Percentiles rank a stretch among this genome's conserved stretches.
These are phyloP conservation scores for Eurois occulta DNA, from an alignment of 2,888 invertebrate genomes.

Conservation along the genomic window DNA sequence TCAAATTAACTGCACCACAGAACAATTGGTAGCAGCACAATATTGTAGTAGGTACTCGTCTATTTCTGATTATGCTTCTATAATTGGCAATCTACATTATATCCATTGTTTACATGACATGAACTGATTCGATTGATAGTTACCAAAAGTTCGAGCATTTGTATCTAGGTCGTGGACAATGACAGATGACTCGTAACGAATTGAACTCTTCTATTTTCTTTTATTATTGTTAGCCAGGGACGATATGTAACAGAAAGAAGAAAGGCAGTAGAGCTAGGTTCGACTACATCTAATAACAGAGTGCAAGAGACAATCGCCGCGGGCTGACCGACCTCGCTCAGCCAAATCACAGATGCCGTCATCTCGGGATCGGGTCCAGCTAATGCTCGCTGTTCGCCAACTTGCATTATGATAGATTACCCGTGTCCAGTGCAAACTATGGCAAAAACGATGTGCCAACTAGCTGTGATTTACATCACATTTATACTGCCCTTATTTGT, in stretches of 20 bases:
- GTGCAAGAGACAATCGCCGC: constrained; percentile 62
- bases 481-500: constrained; percentile 40
- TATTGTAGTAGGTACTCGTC: constrained; percentile 68
- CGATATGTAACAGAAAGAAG: constrained; percentile 51
- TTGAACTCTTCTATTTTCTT: constrained; percentile 62
- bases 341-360: constrained; percentile 71
- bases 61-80: constrained; percentile 69
- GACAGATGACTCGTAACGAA: constrained; percentile 70
- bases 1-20: constrained; percentile 79
- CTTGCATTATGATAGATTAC: constrained; percentile 80
- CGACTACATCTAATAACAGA: constrained; percentile 26
- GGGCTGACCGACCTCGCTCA: constrained; percentile 48
- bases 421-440: constrained; percentile 74
- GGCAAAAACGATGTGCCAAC: constrained; percentile 69
- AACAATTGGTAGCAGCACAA: constrained; percentile 74
- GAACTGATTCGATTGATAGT: constrained; percentile 74
- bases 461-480: constrained; percentile 43
- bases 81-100: constrained; percentile 74
- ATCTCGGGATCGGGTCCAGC: constrained; percentile 62
- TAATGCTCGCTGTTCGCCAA: constrained; percentile 69
- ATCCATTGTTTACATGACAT: constrained; percentile 78
- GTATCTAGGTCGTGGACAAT: constrained; percentile 75
- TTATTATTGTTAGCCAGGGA: constrained; percentile 44
- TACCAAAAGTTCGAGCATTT: constrained; percentile 71
- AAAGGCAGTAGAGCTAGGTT: constrained; percentile 30